Conservation (phyloP, 2,797 vertebrate genomes). For the Sphaeramia orbicularis region DNA sequence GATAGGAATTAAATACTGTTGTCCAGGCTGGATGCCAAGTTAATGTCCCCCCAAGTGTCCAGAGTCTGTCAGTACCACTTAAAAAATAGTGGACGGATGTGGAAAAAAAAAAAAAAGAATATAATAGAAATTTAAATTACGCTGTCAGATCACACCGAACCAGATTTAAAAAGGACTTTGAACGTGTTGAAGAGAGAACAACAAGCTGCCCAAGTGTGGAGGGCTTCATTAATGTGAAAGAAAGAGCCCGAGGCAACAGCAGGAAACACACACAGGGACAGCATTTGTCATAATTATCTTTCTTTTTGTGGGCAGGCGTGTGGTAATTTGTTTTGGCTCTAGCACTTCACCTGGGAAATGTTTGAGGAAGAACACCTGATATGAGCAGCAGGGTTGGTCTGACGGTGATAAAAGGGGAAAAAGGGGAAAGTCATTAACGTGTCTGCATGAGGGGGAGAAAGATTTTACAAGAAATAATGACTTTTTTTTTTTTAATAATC, state of each 20-base stretch:
- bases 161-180: conserved; percentile 15
- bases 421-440: background rate
- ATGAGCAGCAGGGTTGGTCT: conserved; percentile 16
- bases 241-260: conserved; percentile 1
- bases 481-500: background rate
- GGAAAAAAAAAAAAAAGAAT: too few relatives aligned
- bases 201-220: conserved; percentile 28
- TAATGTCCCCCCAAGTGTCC: background rate
- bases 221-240: conserved; percentile 30
- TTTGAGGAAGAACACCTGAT: conserved; percentile 23
- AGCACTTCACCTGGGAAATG: conserved; percentile 11
- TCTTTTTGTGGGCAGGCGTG: background rate
- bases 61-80: background rate
- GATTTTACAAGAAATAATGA: background rate
- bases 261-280: conserved; percentile 4
- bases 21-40: background rate
- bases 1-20: background rate
- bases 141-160: background rate
- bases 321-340: conserved; percentile 12
- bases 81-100: background rate
- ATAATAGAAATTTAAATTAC: background rate
- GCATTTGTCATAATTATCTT: conserved; percentile 26
- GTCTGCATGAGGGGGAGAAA: conserved; percentile 3
- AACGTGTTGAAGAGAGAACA: conserved; percentile 29
- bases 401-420: background rate